Base-by-base conservation (phyloP, 2,888 invertebrate genomes). In the Carpatolechia fugitivella region DNA sequence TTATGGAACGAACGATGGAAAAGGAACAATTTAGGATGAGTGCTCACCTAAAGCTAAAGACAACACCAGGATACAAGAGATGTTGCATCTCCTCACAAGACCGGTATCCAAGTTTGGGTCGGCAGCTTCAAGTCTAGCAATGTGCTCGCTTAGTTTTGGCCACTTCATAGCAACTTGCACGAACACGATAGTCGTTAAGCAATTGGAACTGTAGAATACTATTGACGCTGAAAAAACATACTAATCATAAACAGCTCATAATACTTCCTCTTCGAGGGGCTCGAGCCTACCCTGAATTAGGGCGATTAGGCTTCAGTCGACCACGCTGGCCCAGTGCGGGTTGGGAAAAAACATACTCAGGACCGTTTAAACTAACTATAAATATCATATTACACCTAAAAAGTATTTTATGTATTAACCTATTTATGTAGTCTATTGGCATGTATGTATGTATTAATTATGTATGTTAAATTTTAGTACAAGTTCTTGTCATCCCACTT, bases 151-250 rank as follows among this genome's bases (percentile, higher is more conserved):
- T 1, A 85, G 61, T 7, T 64, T 68, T 0, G 82, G 81, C 85
- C 85, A 85, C 61, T 74, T 71, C 52, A 41, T 72, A 6, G 82
- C 82, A 3, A 82, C 70, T 0, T 74, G 72, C 0, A 77, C 55
- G 50, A 84, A 85, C 0, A 80, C 44, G 0, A 75, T 44, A 0
- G 73, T 75, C 1, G 74, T 80, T 7, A 65, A 52, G 0, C 69
- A 62, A 7, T 72, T 78, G 4, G 74, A 68, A 0, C 60, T 38
- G 56, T 72, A 77, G 58, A 83, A 85, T n/a, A 79, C 61, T 11
- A 77, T 6, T 0, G 72, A 60, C 0, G 72, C 84, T 85, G 70
- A 52, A 80, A 75, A 16, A 1, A n/a, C 1, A 1, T 4, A 8
- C 31, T 31, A 29, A 30, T 2, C 13, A n/a, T n/a, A 5, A 8